Percentiles rank a stretch among this genome's conserved stretches.
Conservation (phyloP, 2,888 invertebrate genomes). For the Desoria tigrina region DNA sequence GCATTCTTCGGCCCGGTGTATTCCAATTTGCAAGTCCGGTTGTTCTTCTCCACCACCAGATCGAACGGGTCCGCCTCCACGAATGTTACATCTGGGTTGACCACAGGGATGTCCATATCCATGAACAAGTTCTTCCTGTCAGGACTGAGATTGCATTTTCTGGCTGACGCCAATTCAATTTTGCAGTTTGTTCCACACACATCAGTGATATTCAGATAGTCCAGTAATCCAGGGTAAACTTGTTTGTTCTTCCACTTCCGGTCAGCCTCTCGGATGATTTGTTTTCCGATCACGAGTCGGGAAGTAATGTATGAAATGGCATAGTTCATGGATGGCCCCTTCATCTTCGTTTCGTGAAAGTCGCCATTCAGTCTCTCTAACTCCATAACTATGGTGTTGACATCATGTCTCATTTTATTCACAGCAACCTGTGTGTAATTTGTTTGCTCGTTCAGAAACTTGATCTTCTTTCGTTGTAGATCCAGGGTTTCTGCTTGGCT, state of each 20-base stretch:
- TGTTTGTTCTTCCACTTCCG: constrained; percentile 21
- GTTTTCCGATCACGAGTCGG: constrained; percentile 17
- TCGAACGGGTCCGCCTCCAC: constrained; percentile 33
- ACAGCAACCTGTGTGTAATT: not conserved
- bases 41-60: constrained; percentile 6
- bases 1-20: constrained; percentile 33
- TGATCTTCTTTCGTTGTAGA: not conserved
- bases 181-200: constrained; percentile 29
- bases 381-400: constrained; percentile 8
- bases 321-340: constrained; percentile 10
- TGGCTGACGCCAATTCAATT: constrained; percentile 17
- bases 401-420: not conserved
- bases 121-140: not conserved
- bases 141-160: constrained; percentile 9
- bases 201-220: constrained; percentile 32
- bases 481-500: not conserved
- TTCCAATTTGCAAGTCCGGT: constrained; percentile 24
- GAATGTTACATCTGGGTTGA: constrained; percentile 11
- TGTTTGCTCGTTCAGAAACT: not conserved
- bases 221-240: constrained; percentile 20
- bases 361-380: constrained; percentile 17
- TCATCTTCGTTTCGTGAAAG: constrained; percentile 23
- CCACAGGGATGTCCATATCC: constrained; percentile 1
- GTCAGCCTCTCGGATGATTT: constrained; percentile 15
- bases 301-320: constrained; percentile 23